Conservation (phyloP, 2,888 invertebrate genomes). For the Euphydryas editha region DNA sequence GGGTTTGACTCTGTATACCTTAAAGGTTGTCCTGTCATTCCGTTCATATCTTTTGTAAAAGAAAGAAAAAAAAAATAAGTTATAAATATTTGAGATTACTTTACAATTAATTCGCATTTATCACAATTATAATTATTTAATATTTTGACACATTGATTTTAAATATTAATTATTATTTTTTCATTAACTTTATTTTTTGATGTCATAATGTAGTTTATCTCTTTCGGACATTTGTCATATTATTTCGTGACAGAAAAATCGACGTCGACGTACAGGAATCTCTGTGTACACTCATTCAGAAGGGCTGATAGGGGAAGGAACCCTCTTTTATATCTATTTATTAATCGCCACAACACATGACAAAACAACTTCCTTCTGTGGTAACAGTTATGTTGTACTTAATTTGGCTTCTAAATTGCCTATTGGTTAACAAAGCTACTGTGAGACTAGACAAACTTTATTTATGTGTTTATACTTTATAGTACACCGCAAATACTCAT, state of each 20-base stretch:
- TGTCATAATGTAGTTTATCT: too few species aligned
- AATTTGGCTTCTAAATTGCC: background rate
- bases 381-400: background rate
- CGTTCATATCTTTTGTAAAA: too few species aligned
- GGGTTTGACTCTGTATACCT: too few species aligned
- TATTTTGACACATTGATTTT: too few species aligned
- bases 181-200: too few species aligned
- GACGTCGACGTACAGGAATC: background rate
- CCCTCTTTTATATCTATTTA: background rate
- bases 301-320: conserved; percentile 1
- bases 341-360: conserved; percentile 7
- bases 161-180: too few species aligned
- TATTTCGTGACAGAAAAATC: background rate
- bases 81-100: too few species aligned
- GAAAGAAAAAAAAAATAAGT: too few species aligned
- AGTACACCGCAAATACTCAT: too few species aligned
- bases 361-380: background rate
- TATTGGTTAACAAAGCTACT: background rate
- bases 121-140: too few species aligned
- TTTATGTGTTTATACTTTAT: background rate
- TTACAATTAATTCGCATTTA: too few species aligned
- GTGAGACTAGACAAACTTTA: background rate
- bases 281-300: conserved; percentile 7
- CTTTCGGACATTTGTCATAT: background rate
- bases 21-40: too few species aligned